Evolutionary conservation across 2,888 invertebrate genomes (phyloP), one percentile per base, ranked within the genome.

Genomic region (Erebia ligea): DNA sequence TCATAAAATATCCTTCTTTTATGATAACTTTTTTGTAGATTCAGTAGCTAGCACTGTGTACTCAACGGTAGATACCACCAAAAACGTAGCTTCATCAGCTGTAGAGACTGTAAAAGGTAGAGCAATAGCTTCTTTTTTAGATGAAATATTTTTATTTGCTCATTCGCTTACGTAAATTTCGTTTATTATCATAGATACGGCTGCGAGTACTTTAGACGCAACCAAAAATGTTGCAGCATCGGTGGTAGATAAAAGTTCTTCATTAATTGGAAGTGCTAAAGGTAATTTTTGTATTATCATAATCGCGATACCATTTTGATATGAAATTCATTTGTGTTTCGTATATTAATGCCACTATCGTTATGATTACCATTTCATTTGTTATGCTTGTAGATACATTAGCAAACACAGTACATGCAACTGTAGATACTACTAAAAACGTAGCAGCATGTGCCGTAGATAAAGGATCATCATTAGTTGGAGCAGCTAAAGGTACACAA

Each of bases 191-290:
- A 40, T 64, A 73, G 79, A 78, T 73, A 76, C 79, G 11, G 77
- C 80, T 66, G 71, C 76, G 58, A 86, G 80, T 73, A 89, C 91
- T 59, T 84, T 87, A 59, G 89, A 82, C 73, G 87, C 90, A 74
- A 89, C 91, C 72, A 92, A 91, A 78, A 91, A 88, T 80, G 87
- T 89, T n/a, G 88, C 91, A 74, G 86, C 87, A 56, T 87, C 89
- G 67, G 90, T 89, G 54, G 85, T 89, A 76, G 90, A 91, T 76
- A 89, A 91, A 80, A 87, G 90, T 11, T 11, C 70, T 17, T 59
- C 82, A 17, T 74, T 85, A 21, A 76, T 84, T 72, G 84, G 81
- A 68, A 77, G 76, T 40, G 84, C 84, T 66, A 85, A 85, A 86
- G 85, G 84, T 87, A 83, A 70, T 57, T n/a, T 48, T 34, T 19